Conservation (phyloP, 2,113 vertebrate genomes). For the Otocyon megalotis region DNA sequence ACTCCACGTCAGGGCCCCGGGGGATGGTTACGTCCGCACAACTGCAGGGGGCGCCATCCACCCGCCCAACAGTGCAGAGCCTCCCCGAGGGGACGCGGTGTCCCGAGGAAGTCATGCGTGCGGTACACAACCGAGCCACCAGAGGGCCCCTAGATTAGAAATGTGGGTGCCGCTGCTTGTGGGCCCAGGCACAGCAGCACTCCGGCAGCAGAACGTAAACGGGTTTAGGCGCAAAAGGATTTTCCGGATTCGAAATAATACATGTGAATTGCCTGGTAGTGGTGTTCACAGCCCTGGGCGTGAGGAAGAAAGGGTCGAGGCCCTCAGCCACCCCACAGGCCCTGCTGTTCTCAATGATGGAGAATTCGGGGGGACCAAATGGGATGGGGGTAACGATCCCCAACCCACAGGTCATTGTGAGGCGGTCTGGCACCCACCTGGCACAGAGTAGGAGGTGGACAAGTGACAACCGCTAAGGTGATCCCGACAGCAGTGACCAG, state of each 20-base stretch:
- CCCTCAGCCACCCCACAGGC: background rate
- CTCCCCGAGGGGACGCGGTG: background rate
- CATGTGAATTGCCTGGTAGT: background rate
- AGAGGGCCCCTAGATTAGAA: background rate
- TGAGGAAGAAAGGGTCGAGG: background rate
- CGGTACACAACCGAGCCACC: fast-evolving
- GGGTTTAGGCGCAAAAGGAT: background rate
- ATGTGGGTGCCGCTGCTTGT: background rate
- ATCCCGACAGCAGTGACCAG: background rate
- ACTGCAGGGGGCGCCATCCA: background rate
- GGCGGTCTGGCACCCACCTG: background rate
- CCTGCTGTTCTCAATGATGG: background rate
- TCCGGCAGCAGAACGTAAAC: background rate
- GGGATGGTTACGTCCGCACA: background rate
- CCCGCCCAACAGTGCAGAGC: background rate
- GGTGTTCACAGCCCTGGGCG: background rate
- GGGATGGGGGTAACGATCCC: background rate
- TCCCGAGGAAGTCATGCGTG: fast-evolving
- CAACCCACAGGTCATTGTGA: background rate
- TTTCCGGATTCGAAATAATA: background rate
- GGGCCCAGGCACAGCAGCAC: background rate
- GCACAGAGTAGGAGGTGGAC: background rate
- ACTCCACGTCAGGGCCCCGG: background rate
- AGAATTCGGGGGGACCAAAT: background rate
- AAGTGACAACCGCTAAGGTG: background rate